Percentiles rank a stretch among this genome's conserved stretches.
phyloP scores from a whole-genome alignment of 1,140 invertebrate species.

The Lithobius niger region DNA sequence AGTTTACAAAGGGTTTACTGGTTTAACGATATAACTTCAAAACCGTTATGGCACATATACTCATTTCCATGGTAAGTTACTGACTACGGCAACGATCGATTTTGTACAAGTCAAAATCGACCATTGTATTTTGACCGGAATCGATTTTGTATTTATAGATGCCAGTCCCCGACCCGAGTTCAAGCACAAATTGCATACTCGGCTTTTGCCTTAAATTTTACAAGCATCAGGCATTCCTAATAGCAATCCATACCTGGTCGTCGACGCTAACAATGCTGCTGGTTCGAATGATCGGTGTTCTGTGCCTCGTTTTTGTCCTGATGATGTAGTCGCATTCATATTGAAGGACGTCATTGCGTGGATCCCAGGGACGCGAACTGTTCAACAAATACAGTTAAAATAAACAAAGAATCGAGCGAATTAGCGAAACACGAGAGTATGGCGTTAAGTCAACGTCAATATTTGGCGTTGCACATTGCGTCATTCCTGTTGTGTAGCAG shows the following conservation, averaged over 20 bases:
- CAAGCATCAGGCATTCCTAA: not conserved
- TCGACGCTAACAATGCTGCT: slow-evolving; percentile 14
- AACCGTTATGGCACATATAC: too few relatives aligned
- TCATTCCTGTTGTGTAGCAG: too few relatives aligned
- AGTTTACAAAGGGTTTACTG: too few relatives aligned
- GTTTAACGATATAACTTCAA: too few relatives aligned
- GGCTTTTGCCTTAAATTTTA: not conserved
- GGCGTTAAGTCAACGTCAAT: too few relatives aligned
- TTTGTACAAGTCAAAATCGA: not conserved
- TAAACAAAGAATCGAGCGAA: too few relatives aligned
- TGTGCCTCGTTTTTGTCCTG: slow-evolving; percentile 38
- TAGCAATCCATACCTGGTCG: not conserved
- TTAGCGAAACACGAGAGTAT: too few relatives aligned
- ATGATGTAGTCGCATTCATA: slow-evolving; percentile 50
- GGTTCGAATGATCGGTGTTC: slow-evolving; percentile 29
- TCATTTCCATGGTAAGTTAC: not conserved
- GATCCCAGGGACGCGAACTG: slow-evolving; percentile 58
- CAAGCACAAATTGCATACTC: not conserved
- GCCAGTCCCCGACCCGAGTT: not conserved
- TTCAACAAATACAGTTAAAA: not conserved
- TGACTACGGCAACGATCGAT: not conserved
- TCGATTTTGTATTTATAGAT: not conserved
- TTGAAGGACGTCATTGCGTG: slow-evolving; percentile 62
- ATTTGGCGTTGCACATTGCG: too few relatives aligned
- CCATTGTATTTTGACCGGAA: not conserved